Evolutionary conservation across 2,113 vertebrate genomes (phyloP).

Genomic region (Channa maculata): DNA sequence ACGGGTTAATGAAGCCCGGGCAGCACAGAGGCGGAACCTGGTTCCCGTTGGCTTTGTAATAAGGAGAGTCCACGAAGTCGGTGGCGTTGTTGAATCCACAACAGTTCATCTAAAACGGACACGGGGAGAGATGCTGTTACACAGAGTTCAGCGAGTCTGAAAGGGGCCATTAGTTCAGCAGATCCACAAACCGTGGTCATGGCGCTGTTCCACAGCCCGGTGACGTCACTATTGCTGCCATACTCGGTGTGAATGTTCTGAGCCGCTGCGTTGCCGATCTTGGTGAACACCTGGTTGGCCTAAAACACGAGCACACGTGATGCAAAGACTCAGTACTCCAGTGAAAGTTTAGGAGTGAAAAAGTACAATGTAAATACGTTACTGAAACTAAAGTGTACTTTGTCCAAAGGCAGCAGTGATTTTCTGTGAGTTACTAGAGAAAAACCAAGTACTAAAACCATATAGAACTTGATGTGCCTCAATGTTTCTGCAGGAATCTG

Average conservation of each 20-base stretch:
- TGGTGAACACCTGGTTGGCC: conserved; percentile 73
- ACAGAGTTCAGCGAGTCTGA: too few species aligned
- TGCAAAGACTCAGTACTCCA: not conserved
- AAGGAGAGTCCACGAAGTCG: conserved; percentile 80
- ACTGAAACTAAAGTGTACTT: too few species aligned
- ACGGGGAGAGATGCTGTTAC: conserved; percentile 10
- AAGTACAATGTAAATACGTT: too few species aligned
- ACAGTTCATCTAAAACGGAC: conserved; percentile 76
- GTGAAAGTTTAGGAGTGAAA: too few species aligned
- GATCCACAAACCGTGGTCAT: conserved; percentile 79
- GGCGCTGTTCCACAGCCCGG: conserved; percentile 80
- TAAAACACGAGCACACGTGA: conserved; percentile 46
- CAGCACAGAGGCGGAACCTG: conserved; percentile 81
- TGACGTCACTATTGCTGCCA: conserved; percentile 72
- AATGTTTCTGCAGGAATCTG: too few species aligned
- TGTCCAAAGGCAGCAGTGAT: too few species aligned
- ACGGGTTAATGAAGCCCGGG: fast-evolving
- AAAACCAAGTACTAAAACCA: too few species aligned
- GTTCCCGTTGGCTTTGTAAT: not conserved
- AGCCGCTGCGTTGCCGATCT: conserved; percentile 67
- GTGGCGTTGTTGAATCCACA: conserved; percentile 84
- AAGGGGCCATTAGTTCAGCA: not conserved
- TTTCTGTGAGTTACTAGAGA: too few species aligned
- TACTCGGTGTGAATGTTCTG: conserved; percentile 75
- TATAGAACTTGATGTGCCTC: too few species aligned